These are phyloP conservation scores for Electrona antarctica DNA, from an alignment of 2,113 vertebrate genomes.

Conservation along the genomic window DNA sequence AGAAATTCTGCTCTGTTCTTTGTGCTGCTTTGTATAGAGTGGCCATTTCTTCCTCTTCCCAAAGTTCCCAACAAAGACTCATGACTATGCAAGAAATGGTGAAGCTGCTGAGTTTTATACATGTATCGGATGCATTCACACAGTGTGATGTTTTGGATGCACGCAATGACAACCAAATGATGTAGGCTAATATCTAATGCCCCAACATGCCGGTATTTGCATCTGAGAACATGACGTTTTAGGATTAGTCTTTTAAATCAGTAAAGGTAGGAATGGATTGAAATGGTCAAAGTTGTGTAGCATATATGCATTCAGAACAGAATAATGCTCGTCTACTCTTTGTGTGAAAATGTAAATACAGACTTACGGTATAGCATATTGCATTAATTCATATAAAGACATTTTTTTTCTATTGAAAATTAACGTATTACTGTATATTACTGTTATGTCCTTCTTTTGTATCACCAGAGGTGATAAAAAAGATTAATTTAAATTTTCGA, in stretches of 20 bases:
- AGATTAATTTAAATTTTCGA: conserved; percentile 42
- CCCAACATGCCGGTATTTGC: too few species aligned
- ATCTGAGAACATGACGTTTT: too few species aligned
- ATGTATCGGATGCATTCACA: neutral
- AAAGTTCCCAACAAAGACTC: neutral
- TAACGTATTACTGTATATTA: conserved; percentile 22
- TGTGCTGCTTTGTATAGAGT: conserved; percentile 54
- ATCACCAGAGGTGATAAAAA: conserved; percentile 51
- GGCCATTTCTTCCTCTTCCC: neutral
- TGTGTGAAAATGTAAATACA: conserved; percentile 4
- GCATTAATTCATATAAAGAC: neutral
- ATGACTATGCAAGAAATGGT: conserved; percentile 37
- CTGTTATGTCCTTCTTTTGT: conserved; percentile 43
- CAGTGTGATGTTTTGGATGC: neutral
- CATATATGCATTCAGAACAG: neutral
- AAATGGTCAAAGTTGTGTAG: neutral
- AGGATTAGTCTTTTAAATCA: neutral
- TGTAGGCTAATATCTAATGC: neutral
- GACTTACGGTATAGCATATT: conserved; percentile 58
- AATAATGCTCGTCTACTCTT: neutral
- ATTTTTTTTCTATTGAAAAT: conserved; percentile 62
- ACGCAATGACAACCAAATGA: neutral
- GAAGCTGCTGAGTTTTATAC: conserved; percentile 5
- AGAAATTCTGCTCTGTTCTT: neutral
- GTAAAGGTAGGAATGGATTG: neutral